phyloP scores from a whole-genome alignment of 2,797 vertebrate genomes.

The Phrynocephalus guinanensis region DNA sequence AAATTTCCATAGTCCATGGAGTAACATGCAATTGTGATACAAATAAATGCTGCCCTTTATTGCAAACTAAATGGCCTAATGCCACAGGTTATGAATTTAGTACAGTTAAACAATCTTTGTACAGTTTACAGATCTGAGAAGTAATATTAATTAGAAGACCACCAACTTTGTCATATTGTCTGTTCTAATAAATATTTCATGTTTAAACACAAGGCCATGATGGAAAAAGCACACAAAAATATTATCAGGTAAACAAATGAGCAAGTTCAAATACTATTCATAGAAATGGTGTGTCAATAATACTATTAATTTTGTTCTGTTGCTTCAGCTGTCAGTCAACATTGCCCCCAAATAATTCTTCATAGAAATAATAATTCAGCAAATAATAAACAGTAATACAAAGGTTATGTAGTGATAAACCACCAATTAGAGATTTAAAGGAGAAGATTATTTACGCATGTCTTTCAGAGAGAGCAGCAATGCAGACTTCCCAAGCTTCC shows the following conservation, averaged over 20 bases:
- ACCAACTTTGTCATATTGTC: constrained; percentile 60
- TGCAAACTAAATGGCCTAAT: constrained; percentile 69
- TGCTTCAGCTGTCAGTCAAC: neutral
- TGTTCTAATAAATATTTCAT: constrained; percentile 60
- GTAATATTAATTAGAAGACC: constrained; percentile 70
- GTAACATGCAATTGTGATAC: constrained; percentile 57
- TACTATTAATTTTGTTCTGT: neutral
- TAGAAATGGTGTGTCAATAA: constrained; percentile 10
- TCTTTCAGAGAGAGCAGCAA: neutral
- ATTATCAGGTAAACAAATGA: neutral
- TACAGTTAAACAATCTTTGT: constrained; percentile 63
- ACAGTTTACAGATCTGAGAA: constrained; percentile 67
- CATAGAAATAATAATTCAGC: neutral
- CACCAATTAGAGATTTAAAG: neutral
- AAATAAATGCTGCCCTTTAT: constrained; percentile 63
- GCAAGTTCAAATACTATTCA: constrained; percentile 18
- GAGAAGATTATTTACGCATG: neutral
- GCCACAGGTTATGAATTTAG: constrained; percentile 52
- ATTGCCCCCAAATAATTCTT: constrained; percentile 24
- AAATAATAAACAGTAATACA: constrained; percentile 3
- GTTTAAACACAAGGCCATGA: constrained; percentile 54
- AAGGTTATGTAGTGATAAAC: neutral
- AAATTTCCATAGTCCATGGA: constrained; percentile 53
- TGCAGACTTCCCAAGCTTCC: neutral
- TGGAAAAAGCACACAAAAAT: constrained; percentile 41